Conservation (phyloP, 2,797 vertebrate genomes). For the Loriculus beryllinus region DNA sequence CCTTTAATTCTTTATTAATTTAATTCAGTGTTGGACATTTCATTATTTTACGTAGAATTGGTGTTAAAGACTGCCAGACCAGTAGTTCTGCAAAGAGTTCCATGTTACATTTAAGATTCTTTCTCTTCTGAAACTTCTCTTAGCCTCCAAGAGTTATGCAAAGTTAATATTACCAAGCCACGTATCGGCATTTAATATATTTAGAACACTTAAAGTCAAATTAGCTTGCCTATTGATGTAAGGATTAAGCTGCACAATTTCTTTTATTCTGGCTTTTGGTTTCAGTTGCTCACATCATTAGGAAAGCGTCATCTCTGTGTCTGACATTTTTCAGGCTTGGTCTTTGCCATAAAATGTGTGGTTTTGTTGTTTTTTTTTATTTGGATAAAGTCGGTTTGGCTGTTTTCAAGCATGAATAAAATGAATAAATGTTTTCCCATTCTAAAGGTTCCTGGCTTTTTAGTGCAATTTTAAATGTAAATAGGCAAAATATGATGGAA, state of each 20-base stretch:
- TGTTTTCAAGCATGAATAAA: slow-evolving; percentile 28
- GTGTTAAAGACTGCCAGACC: neutral
- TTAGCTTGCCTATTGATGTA: neutral
- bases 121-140: neutral
- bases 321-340: neutral
- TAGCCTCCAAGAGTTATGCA: neutral
- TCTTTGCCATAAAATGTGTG: neutral
- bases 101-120: neutral
- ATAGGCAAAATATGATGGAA: slow-evolving; percentile 36
- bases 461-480: slow-evolving; percentile 23
- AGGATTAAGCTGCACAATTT: neutral
- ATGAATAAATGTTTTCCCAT: slow-evolving; percentile 44
- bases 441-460: slow-evolving; percentile 26
- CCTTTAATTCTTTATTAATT: neutral
- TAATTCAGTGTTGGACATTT: neutral
- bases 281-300: neutral
- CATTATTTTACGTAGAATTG: neutral
- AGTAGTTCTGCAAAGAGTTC: neutral
- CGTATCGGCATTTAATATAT: neutral
- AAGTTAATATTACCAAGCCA: neutral
- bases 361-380: neutral
- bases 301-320: neutral
- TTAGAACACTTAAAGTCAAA: neutral
- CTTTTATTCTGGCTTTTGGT: neutral
- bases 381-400: slow-evolving; percentile 31